Conservation (phyloP, 2,113 vertebrate genomes). For the Dermatemys mawii region DNA sequence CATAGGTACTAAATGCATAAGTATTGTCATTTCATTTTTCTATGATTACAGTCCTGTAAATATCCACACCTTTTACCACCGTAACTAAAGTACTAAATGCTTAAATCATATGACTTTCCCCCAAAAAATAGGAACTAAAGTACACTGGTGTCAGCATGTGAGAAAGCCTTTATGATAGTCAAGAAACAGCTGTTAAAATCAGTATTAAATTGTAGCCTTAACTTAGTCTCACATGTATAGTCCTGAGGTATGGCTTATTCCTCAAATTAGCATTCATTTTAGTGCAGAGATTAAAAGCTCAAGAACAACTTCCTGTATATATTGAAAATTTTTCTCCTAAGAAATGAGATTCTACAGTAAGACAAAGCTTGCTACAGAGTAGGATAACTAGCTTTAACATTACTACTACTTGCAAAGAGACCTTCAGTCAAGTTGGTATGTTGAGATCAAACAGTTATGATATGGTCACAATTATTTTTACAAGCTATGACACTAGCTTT, state of each 20-base stretch:
- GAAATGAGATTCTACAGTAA: rapidly evolving
- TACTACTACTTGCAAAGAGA: background rate
- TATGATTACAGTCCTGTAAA: background rate
- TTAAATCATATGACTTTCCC: background rate
- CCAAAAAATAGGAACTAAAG: background rate
- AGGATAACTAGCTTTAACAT: rapidly evolving
- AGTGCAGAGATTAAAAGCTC: background rate
- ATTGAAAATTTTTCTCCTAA: background rate
- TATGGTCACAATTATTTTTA: slow-evolving; percentile 25
- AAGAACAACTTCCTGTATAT: background rate
- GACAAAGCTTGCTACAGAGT: rapidly evolving
- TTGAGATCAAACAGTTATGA: background rate
- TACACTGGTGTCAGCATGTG: background rate
- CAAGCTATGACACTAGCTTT: background rate
- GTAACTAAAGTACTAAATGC: slow-evolving; percentile 7
- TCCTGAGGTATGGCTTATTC: slow-evolving; percentile 19
- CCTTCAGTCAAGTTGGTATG: background rate
- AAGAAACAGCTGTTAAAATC: background rate
- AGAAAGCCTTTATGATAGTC: background rate
- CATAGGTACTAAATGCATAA: background rate
- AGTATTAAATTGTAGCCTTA: background rate
- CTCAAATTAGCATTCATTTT: background rate
- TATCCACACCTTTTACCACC: background rate
- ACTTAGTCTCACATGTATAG: background rate
- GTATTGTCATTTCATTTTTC: background rate